phyloP scores from a whole-genome alignment of 2,888 invertebrate genomes.

The Drosophila fungiperda region DNA sequence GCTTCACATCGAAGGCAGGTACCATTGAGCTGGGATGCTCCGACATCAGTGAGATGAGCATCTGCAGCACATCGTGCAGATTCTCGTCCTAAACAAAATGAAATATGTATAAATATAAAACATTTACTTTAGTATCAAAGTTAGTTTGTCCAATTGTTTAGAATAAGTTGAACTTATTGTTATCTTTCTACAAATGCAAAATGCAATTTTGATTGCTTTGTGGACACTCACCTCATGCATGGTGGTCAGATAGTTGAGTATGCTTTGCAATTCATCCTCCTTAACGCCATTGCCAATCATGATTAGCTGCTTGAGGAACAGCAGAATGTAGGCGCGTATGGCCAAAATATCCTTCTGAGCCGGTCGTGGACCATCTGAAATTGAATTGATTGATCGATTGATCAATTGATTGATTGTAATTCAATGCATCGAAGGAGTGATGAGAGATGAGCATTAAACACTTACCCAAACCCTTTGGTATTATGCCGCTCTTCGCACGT shows the following conservation, averaged over 20 bases:
- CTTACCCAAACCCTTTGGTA: slow-evolving; percentile 97
- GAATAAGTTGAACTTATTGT: background rate
- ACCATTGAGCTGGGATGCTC: slow-evolving; percentile 99
- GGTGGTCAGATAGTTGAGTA: slow-evolving; percentile 98
- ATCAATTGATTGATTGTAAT: background rate
- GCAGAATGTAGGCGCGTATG: slow-evolving; percentile 96
- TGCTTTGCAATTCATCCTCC: slow-evolving; percentile 99
- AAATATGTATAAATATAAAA: background rate
- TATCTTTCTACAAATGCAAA: background rate
- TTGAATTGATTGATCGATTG: background rate
- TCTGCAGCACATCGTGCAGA: slow-evolving; percentile 98
- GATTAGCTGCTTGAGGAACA: slow-evolving; percentile 97
- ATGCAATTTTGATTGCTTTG: no score
- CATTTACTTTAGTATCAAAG: background rate
- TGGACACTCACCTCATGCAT: slow-evolving; percentile 94
- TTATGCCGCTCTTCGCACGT: slow-evolving; percentile 96
- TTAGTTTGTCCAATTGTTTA: background rate
- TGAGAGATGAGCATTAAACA: slow-evolving; percentile 26
- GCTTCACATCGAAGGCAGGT: slow-evolving; percentile 99
- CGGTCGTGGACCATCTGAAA: slow-evolving; percentile 95
- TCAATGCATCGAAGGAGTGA: background rate
- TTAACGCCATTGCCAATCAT: slow-evolving; percentile 98
- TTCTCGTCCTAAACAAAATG: slow-evolving; percentile 92
- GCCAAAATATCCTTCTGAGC: slow-evolving; percentile 97
- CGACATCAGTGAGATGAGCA: slow-evolving; percentile 98